Percentiles rank a stretch among this genome's conserved stretches.
phyloP scores from a whole-genome alignment of 2,797 vertebrate species.

The Mastacembelus armatus region DNA sequence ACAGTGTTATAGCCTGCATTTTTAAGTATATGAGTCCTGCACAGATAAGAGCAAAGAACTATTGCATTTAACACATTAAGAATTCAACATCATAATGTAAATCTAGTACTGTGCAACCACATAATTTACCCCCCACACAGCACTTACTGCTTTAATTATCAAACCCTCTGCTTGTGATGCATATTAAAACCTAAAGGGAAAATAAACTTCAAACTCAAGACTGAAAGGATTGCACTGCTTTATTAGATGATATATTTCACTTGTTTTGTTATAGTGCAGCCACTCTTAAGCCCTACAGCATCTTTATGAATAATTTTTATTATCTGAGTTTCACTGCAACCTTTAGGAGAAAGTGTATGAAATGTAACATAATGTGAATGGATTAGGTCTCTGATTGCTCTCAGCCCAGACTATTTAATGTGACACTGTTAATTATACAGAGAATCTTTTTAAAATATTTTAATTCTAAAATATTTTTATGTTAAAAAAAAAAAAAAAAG shows the following conservation, averaged over 20 bases:
- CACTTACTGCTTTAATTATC: neutral
- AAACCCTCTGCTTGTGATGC: neutral
- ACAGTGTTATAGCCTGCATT: too few relatives aligned
- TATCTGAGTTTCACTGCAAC: constrained; percentile 17
- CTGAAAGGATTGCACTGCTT: too few relatives aligned
- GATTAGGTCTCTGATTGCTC: neutral
- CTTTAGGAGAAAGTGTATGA: neutral
- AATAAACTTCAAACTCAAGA: too few relatives aligned
- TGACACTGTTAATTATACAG: constrained; percentile 11
- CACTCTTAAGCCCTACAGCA: constrained; percentile 1
- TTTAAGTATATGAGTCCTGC: too few relatives aligned
- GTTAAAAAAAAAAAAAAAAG: too few relatives aligned
- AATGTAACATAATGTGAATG: constrained; percentile 10
- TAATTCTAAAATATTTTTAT: constrained; percentile 22
- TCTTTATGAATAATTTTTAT: constrained; percentile 1
- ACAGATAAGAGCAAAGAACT: constrained; percentile 2
- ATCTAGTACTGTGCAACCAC: neutral
- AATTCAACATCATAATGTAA: constrained; percentile 4
- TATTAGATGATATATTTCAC: constrained; percentile 10
- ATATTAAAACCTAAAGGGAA: neutral
- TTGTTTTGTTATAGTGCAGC: neutral
- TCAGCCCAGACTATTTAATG: constrained; percentile 21
- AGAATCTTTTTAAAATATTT: constrained; percentile 14
- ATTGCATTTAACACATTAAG: neutral
- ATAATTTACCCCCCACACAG: constrained; percentile 3